These are phyloP conservation scores for Macquaria australasica DNA, from an alignment of 2,113 vertebrate species.

Conservation along the genomic window DNA sequence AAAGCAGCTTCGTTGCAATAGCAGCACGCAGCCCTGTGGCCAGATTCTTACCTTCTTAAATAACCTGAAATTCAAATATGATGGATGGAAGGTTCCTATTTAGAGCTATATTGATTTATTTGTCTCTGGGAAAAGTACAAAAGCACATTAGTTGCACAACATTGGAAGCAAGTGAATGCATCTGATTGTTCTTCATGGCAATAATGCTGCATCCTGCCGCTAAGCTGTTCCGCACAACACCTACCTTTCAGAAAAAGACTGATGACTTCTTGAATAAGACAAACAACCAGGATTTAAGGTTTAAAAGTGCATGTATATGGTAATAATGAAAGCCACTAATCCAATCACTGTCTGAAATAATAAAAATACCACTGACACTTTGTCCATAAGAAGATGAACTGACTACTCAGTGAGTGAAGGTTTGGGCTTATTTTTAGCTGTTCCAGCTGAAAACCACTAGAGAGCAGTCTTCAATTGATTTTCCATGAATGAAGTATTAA, in stretches of 20 bases:
- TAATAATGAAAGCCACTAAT: constrained; percentile 46
- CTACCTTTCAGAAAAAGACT: constrained; percentile 46
- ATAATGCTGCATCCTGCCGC: constrained; percentile 50
- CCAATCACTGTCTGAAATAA: constrained; percentile 9
- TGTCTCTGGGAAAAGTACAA: constrained; percentile 22
- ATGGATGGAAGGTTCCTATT: constrained; percentile 51
- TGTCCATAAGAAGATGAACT: neutral
- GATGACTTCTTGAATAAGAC: constrained; percentile 33
- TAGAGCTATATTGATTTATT: constrained; percentile 53
- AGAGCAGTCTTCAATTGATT: constrained; percentile 76
- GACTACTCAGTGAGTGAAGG: neutral
- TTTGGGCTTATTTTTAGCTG: constrained; percentile 40
- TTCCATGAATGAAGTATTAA: constrained; percentile 50
- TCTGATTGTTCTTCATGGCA: constrained; percentile 50
- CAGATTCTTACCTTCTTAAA: constrained; percentile 42
- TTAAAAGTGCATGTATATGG: constrained; percentile 6
- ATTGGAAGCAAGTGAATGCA: constrained; percentile 31
- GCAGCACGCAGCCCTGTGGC: constrained; percentile 4
- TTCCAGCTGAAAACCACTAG: constrained; percentile 74
- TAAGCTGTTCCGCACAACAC: constrained; percentile 33
- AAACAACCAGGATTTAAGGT: constrained; percentile 34
- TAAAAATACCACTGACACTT: neutral
- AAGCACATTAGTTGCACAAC: constrained; percentile 38
- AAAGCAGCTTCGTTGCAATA: neutral
- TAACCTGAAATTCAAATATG: constrained; percentile 46